These are phyloP conservation scores for Gadopsis bispinosus DNA, from an alignment of 2,797 vertebrate species.

Conservation along the genomic window DNA sequence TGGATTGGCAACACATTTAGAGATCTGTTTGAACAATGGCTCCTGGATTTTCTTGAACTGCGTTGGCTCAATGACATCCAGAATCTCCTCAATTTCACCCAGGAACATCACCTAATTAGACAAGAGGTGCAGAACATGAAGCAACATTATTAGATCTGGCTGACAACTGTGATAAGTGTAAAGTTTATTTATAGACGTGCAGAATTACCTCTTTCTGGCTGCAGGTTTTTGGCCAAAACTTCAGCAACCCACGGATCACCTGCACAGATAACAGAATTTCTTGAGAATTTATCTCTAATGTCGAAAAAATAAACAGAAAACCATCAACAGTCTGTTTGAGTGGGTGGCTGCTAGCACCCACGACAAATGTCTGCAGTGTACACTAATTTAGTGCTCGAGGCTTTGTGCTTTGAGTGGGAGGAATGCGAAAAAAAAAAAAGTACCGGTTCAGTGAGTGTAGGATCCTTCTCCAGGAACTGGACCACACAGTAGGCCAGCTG, in stretches of 20 bases:
- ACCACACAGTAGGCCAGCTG: constrained; percentile 99
- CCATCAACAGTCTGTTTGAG: constrained; percentile 21
- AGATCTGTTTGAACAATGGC: constrained; percentile 96
- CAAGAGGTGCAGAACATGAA: background rate
- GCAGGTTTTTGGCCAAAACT: constrained; percentile 99
- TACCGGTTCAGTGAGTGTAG: constrained; percentile 96
- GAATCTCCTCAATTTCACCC: constrained; percentile 97
- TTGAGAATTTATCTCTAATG: constrained; percentile 21
- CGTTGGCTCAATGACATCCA: constrained; percentile 97
- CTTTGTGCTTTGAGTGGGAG: constrained; percentile 55
- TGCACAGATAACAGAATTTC: constrained; percentile 69
- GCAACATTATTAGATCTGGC: background rate
- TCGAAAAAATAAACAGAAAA: constrained; percentile 1
- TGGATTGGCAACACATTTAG: constrained; percentile 95
- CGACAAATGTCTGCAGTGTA: constrained; percentile 40
- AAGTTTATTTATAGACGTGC: background rate
- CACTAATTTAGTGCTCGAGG: constrained; percentile 56
- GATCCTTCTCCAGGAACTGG: constrained; percentile 98
- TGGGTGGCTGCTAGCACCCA: constrained; percentile 45
- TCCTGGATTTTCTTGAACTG: constrained; percentile 99
- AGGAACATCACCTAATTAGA: constrained; percentile 94
- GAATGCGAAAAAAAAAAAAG: constrained; percentile 26
- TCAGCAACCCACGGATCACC: constrained; percentile 97
- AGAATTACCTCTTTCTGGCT: constrained; percentile 96
- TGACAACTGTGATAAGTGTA: too few relatives aligned